phyloP scores from a whole-genome alignment of 1,140 invertebrate genomes.

The Wasmannia auropunctata region DNA sequence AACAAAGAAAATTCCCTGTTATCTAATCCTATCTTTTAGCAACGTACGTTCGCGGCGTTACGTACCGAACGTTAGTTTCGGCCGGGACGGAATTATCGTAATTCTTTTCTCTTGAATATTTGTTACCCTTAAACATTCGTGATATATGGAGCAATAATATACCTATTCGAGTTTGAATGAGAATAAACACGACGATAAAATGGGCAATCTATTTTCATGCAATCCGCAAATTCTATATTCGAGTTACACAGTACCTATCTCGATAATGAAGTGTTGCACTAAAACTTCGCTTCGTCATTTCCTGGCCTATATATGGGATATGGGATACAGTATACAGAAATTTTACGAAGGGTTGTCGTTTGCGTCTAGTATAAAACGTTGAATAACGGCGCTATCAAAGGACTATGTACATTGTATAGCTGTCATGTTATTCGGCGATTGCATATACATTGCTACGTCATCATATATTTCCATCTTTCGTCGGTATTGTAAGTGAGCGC shows the following conservation, averaged over 20 bases:
- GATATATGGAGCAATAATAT: neutral
- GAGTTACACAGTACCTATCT: neutral
- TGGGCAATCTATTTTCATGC: neutral
- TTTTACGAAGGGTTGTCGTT: neutral
- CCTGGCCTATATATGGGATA: neutral
- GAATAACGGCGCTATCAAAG: neutral
- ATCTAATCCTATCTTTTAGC: neutral
- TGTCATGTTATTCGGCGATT: slow-evolving; percentile 9
- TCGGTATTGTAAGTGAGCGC: slow-evolving; percentile 14
- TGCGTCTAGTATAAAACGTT: neutral
- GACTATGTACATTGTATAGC: too few relatives aligned
- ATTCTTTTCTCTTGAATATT: neutral
- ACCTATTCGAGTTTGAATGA: neutral
- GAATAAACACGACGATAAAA: neutral
- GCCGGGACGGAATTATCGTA: neutral
- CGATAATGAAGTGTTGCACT: neutral
- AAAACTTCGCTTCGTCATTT: neutral
- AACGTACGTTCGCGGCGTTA: neutral
- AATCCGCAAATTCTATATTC: neutral
- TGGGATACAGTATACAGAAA: neutral
- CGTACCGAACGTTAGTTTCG: neutral
- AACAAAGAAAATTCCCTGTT: slow-evolving; percentile 1
- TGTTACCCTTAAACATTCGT: neutral
- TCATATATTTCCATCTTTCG: slow-evolving; percentile 9
- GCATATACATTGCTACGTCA: neutral